These are phyloP conservation scores for Orycteropus afer DNA, from an alignment of 2,113 vertebrate genomes.

Conservation along the genomic window DNA sequence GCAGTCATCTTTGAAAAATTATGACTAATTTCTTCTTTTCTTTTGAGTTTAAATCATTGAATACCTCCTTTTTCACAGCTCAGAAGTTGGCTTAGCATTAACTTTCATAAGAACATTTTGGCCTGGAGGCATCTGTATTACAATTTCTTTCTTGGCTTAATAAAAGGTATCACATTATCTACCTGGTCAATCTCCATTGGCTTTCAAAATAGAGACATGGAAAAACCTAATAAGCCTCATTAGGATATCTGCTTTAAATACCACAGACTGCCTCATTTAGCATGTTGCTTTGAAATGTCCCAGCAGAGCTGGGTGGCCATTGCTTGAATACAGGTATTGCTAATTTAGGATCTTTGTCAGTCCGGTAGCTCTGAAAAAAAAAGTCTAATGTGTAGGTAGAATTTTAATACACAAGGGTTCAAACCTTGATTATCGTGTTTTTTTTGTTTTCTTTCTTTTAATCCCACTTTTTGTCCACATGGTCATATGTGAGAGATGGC, in stretches of 20 bases:
- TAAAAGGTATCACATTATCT: conserved; percentile 65
- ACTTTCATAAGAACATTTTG: conserved; percentile 48
- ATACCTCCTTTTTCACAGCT: neutral
- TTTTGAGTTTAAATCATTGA: neutral
- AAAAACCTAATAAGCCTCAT: conserved; percentile 70
- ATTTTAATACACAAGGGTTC: conserved; percentile 80
- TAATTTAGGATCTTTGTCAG: conserved; percentile 57
- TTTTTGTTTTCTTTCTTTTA: conserved; percentile 75
- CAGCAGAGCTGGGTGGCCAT: conserved; percentile 5
- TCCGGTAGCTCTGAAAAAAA: conserved; percentile 28
- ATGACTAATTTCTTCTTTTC: conserved; percentile 67
- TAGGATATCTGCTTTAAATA: conserved; percentile 70
- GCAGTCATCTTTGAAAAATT: conserved; percentile 58
- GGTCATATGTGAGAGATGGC: conserved; percentile 81
- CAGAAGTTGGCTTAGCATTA: conserved; percentile 48
- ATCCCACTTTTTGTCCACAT: conserved; percentile 83
- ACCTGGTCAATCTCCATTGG: conserved; percentile 76
- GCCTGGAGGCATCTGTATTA: conserved; percentile 59
- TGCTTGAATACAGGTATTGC: conserved; percentile 74
- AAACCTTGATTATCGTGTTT: conserved; percentile 77
- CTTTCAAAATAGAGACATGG: conserved; percentile 63
- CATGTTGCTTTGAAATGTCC: conserved; percentile 48
- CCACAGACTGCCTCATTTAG: conserved; percentile 59
- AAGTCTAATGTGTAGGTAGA: conserved; percentile 63
- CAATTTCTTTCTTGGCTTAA: conserved; percentile 68